These are phyloP conservation scores for Megalops atlanticus DNA, from an alignment of 2,113 vertebrate species.

Conservation along the genomic window DNA sequence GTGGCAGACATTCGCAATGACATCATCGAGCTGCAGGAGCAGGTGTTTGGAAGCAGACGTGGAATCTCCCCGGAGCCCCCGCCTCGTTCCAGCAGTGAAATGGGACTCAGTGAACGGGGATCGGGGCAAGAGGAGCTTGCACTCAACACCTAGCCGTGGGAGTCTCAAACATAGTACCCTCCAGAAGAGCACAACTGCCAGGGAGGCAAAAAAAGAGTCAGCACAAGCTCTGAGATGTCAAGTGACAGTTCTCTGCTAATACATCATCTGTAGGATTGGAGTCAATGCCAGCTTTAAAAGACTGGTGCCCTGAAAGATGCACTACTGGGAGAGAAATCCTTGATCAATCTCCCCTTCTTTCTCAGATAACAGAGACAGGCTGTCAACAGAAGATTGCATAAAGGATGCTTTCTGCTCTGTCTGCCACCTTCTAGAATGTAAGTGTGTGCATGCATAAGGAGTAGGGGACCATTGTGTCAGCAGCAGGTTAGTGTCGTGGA, in stretches of 20 bases:
- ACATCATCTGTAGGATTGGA: neutral
- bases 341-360: neutral
- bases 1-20: conserved; percentile 80
- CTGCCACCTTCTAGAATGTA: neutral
- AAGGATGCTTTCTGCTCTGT: neutral
- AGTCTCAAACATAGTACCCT: neutral
- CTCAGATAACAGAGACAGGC: neutral
- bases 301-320: neutral
- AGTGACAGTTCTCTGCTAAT: no score
- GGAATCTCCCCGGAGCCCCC: conserved; percentile 62
- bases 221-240: neutral
- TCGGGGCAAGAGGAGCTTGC: conserved; percentile 67
- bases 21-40: conserved; percentile 76
- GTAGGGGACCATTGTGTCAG: no score
- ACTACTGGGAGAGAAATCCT: neutral
- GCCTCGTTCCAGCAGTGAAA: conserved; percentile 54
- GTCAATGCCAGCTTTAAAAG: neutral
- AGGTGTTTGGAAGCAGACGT: conserved; percentile 68
- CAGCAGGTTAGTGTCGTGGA: no score
- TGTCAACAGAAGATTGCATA: neutral
- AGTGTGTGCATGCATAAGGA: neutral
- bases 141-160: conserved; percentile 58
- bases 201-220: neutral
- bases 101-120: conserved; percentile 64
- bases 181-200: neutral